Evolutionary conservation across 2,113 vertebrate genomes (phyloP).

Genomic region (Corythoichthys haematopterus): DNA sequence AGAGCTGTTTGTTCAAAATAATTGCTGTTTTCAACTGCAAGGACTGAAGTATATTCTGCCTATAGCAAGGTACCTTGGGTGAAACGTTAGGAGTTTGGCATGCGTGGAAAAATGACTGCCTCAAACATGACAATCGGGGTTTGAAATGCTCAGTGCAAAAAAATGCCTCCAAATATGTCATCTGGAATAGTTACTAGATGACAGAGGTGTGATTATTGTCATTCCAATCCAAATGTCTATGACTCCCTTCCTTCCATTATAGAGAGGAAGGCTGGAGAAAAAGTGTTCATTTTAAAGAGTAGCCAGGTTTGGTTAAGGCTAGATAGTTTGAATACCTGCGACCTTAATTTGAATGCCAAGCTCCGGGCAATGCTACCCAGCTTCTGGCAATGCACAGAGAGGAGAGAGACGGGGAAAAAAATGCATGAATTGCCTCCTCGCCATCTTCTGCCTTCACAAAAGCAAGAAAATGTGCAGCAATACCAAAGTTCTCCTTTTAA

Average conservation of each 20-base stretch:
- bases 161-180: neutral
- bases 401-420: neutral
- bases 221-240: neutral
- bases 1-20: neutral
- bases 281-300: conserved; percentile 24
- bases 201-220: neutral
- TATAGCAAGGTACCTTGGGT: too few relatives aligned
- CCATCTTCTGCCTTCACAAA: conserved; percentile 12
- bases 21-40: too few relatives aligned
- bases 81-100: too few relatives aligned
- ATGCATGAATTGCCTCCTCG: conserved; percentile 18
- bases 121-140: neutral
- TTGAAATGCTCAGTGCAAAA: neutral
- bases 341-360: conserved; percentile 31
- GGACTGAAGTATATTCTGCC: too few relatives aligned
- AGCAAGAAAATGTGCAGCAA: conserved; percentile 36
- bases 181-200: neutral
- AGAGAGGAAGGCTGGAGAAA: conserved; percentile 16
- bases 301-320: conserved; percentile 16
- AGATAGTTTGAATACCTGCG: conserved; percentile 48
- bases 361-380: conserved; percentile 17
- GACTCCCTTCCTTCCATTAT: neutral
- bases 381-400: conserved; percentile 28
- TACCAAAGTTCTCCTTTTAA: conserved; percentile 46
- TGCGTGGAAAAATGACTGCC: neutral